phyloP scores from a whole-genome alignment of 2,113 vertebrate genomes.

The Chaetorhynchus papuensis region DNA sequence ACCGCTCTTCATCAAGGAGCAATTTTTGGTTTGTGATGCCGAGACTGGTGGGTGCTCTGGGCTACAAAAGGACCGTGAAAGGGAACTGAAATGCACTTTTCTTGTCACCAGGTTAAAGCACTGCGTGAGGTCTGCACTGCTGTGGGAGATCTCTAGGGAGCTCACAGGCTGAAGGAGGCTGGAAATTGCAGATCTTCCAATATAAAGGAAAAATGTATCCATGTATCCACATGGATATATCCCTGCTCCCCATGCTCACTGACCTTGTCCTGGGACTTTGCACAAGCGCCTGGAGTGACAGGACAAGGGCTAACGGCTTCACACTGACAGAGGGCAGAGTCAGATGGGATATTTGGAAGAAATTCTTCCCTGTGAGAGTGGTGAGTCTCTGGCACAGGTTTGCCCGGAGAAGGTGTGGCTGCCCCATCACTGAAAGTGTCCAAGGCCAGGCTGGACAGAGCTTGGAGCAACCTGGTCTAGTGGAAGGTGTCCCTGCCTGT shows the following conservation, averaged over 20 bases:
- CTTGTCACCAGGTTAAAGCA: background rate
- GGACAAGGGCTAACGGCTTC: background rate
- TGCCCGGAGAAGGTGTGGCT: background rate
- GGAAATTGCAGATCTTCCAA: background rate
- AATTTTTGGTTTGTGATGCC: background rate
- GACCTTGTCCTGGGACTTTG: background rate
- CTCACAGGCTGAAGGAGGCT: background rate
- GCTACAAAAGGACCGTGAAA: background rate
- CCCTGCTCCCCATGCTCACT: fast-evolving
- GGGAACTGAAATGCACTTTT: background rate
- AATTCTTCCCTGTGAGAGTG: background rate
- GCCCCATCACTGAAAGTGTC: background rate
- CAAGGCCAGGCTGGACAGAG: background rate
- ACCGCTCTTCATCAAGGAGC: background rate
- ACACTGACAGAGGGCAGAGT: background rate
- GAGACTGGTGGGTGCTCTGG: background rate
- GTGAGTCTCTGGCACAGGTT: background rate
- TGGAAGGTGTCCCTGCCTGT: background rate
- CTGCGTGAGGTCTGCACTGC: background rate
- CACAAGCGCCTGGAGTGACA: background rate
- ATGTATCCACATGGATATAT: background rate
- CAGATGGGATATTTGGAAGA: background rate
- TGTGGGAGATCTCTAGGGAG: background rate
- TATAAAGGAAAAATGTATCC: background rate
- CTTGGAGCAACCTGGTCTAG: fast-evolving